Conservation (phyloP, 2,888 invertebrate species). For the Dexiosoma caninum region DNA sequence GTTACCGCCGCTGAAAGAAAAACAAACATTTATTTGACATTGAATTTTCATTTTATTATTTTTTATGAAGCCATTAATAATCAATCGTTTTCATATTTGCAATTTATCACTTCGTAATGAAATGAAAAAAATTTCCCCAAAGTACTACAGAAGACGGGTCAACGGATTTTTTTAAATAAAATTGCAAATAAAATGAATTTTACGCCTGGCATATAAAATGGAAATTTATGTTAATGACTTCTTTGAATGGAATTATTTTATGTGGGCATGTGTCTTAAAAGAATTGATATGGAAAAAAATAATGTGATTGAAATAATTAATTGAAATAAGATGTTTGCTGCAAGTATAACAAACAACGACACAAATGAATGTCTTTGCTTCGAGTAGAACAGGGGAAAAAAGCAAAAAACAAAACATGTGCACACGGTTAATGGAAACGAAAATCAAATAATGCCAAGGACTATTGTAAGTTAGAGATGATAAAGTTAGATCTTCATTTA, state of each 20-base stretch:
- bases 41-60: constrained; percentile 45
- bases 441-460: too few relatives aligned
- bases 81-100: constrained; percentile 8
- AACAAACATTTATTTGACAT: constrained; percentile 56
- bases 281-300: not conserved
- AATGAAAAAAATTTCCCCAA: constrained; percentile 5
- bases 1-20: not conserved
- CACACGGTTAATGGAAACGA: too few relatives aligned
- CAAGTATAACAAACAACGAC: too few relatives aligned
- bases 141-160: constrained; percentile 31
- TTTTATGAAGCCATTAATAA: constrained; percentile 51
- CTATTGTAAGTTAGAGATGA: too few relatives aligned
- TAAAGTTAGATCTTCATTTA: too few relatives aligned
- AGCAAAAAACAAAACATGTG: too few relatives aligned
- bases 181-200: constrained; percentile 17
- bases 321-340: not conserved
- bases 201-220: not conserved
- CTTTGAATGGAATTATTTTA: not conserved
- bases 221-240: constrained; percentile 19
- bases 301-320: not conserved
- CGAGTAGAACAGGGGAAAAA: too few relatives aligned
- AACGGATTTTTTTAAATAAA: constrained; percentile 36
- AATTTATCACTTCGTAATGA: constrained; percentile 21
- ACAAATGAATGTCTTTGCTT: too few relatives aligned
- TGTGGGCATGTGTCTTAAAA: not conserved